Evolutionary conservation across 1,140 invertebrate species (phyloP).

Genomic region (Polyergus mexicanus): DNA sequence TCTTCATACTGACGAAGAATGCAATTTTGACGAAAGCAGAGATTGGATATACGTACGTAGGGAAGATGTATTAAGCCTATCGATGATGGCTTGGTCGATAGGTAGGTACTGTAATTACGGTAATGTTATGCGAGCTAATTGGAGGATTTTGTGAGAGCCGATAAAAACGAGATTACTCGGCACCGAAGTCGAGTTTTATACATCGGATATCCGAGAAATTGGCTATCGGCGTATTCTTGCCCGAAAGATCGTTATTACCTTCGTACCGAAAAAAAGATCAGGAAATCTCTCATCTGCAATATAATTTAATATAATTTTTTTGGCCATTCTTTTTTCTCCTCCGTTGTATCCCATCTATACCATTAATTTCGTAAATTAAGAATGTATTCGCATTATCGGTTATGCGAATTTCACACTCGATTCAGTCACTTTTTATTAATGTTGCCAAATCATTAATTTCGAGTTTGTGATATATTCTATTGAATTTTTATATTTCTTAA

Average conservation of each 20-base stretch:
- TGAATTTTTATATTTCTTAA: neutral
- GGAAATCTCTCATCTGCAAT: slow-evolving; percentile 68
- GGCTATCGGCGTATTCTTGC: slow-evolving; percentile 72
- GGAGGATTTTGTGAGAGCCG: slow-evolving; percentile 78
- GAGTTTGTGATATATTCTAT: neutral
- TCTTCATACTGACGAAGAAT: slow-evolving; percentile 21
- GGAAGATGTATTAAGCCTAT: slow-evolving; percentile 69
- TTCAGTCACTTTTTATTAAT: neutral
- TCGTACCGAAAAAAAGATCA: slow-evolving; percentile 50
- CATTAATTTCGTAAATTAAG: slow-evolving; percentile 50
- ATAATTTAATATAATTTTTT: slow-evolving; percentile 67
- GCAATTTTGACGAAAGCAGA: slow-evolving; percentile 61
- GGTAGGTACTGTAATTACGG: slow-evolving; percentile 80
- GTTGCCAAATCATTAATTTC: slow-evolving; percentile 37
- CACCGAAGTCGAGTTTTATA: slow-evolving; percentile 53
- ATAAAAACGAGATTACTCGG: slow-evolving; percentile 80
- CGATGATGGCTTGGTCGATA: slow-evolving; percentile 66
- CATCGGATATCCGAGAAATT: slow-evolving; percentile 76
- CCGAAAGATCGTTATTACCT: slow-evolving; percentile 63
- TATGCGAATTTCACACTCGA: slow-evolving; percentile 12
- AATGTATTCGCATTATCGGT: slow-evolving; percentile 60
- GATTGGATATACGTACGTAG: slow-evolving; percentile 59
- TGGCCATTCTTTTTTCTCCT: slow-evolving; percentile 14
- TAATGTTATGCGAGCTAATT: slow-evolving; percentile 83
- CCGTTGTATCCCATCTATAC: neutral